phyloP scores from a whole-genome alignment of 2,797 vertebrate species.

The Microhierax caerulescens region DNA sequence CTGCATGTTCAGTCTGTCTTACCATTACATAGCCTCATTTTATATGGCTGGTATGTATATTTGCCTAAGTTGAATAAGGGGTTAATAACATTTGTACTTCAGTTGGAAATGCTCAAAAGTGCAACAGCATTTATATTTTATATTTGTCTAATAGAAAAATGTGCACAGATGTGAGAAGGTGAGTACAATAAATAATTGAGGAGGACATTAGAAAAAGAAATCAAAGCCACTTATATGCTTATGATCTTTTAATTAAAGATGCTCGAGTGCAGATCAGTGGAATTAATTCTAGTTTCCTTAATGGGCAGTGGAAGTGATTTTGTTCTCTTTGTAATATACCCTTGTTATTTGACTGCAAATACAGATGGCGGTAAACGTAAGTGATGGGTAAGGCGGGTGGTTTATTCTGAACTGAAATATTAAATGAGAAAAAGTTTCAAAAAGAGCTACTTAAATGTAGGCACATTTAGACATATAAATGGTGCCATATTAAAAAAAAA shows the following conservation, averaged over 20 bases:
- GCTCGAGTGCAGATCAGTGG: conserved; percentile 1
- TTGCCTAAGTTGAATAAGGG: neutral
- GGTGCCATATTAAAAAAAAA: neutral
- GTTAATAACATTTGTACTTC: neutral
- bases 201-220: conserved; percentile 33
- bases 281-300: conserved; percentile 51
- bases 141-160: conserved; percentile 8
- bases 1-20: neutral
- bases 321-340: conserved; percentile 9
- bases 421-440: neutral
- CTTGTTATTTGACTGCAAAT: conserved; percentile 9
- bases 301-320: conserved; percentile 12
- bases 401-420: conserved; percentile 2
- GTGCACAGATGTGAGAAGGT: conserved; percentile 16
- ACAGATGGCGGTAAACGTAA: neutral
- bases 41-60: neutral
- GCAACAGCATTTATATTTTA: conserved; percentile 10
- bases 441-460: neutral
- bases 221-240: conserved; percentile 25
- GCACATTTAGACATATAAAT: neutral
- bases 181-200: conserved; percentile 31
- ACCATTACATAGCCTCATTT: neutral
- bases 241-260: conserved; percentile 57
- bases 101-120: neutral
- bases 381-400: neutral